phyloP scores from a whole-genome alignment of 2,797 vertebrate species.

The Leptoclinus maculatus region DNA sequence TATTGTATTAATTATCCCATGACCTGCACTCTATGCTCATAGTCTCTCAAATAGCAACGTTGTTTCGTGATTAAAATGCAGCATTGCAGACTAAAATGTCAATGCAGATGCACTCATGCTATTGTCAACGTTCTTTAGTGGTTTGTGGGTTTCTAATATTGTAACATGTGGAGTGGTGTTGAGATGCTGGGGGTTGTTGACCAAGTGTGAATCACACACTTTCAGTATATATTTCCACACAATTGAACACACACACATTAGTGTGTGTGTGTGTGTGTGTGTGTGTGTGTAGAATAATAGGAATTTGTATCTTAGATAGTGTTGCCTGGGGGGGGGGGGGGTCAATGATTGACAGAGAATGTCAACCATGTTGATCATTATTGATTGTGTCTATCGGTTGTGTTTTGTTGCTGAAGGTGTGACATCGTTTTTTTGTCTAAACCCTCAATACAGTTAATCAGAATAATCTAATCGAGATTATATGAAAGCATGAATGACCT shows the following conservation, averaged over 20 bases:
- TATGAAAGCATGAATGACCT: too few relatives aligned
- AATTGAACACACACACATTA: not conserved
- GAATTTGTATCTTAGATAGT: not conserved
- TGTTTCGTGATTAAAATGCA: not conserved
- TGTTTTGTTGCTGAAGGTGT: too few relatives aligned
- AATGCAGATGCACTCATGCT: not conserved
- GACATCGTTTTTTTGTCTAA: too few relatives aligned
- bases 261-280: not conserved
- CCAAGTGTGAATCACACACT: conserved; percentile 6
- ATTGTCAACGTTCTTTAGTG: conserved; percentile 12
- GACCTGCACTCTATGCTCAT: not conserved
- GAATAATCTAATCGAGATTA: too few relatives aligned
- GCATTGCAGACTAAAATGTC: not conserved
- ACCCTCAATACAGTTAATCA: too few relatives aligned
- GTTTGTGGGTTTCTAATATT: not conserved
- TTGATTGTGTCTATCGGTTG: too few relatives aligned
- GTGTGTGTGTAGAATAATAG: not conserved
- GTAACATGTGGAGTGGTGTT: not conserved
- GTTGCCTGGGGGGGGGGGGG: not conserved
- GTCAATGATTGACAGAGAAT: too few relatives aligned
- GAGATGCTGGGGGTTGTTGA: not conserved
- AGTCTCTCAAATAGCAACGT: not conserved
- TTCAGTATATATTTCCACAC: not conserved
- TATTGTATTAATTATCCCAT: not conserved
- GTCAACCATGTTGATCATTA: too few relatives aligned